phyloP scores from a whole-genome alignment of 2,797 vertebrate species.

The Argya squamiceps region DNA sequence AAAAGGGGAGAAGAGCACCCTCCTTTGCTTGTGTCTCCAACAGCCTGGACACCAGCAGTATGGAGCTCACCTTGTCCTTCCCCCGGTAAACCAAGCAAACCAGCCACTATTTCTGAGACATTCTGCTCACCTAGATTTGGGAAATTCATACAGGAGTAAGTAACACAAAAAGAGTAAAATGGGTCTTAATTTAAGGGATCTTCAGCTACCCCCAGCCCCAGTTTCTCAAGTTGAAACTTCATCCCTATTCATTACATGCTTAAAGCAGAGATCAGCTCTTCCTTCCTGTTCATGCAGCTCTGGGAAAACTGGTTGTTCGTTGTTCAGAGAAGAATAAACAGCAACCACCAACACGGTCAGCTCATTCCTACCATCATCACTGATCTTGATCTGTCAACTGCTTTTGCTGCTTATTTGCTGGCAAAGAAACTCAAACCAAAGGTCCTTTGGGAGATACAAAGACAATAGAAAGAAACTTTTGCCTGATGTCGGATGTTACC shows the following conservation, averaged over 20 bases:
- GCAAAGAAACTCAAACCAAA: conserved; percentile 7
- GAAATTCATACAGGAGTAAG: background rate
- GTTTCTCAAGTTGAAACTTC: background rate
- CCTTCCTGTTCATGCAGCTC: background rate
- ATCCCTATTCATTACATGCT: background rate
- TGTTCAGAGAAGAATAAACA: background rate
- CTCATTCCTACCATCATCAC: background rate
- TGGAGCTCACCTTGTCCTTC: background rate
- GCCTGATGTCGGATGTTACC: conserved; percentile 27
- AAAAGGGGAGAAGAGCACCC: background rate
- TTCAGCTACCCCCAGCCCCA: background rate
- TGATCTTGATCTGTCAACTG: conserved; percentile 4
- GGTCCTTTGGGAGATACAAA: conserved; percentile 4
- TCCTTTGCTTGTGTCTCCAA: background rate
- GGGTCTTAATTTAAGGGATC: background rate
- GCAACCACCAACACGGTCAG: background rate
- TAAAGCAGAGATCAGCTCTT: background rate
- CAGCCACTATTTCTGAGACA: background rate
- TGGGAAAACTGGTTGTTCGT: background rate
- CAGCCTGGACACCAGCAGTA: background rate
- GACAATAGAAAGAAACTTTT: conserved; percentile 45
- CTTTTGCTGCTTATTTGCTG: conserved; percentile 24
- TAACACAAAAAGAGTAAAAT: background rate
- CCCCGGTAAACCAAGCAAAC: background rate
- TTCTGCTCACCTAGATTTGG: background rate